Evolutionary conservation across 2,797 vertebrate species (phyloP), one percentile per base, ranked within the genome.

Genomic region (Tapera naevia): DNA sequence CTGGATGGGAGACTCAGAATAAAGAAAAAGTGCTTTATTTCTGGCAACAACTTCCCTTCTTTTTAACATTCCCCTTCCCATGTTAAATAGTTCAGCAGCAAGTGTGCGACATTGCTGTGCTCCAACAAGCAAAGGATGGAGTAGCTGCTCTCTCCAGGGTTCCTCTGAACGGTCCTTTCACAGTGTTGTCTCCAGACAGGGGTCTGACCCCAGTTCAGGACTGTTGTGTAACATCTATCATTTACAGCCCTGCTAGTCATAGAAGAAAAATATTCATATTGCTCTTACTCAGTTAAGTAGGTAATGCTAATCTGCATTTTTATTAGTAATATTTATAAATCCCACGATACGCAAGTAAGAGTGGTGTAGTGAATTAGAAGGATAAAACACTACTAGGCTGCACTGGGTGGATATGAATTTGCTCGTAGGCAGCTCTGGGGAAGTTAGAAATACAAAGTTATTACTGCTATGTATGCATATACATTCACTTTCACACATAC

Each of bases 381-480:
- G 57, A 12, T 76, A 84, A 93, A 46, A 72, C 57, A 67, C 35
- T 62, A 56, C 17, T 35, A 76, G 81, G 58, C 65, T 82, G 75
- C 61, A 54, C 14, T 54, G 23, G 23, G n/a, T 82, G 30, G 28
- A 39, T 66, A 64, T 33, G 51, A 82, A 62, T 79, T 58, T 69
- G 41, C 75, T 80, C 60, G 25, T 69, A 92, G 79, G 70, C n/a
- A 60, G 30, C 45, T 66, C 78, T 56, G 32, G 61, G 62, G 65
- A 91, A 66, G 35, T 72, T n/a, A 91, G 89, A 94, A 82, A 58
- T 32, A 61, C 13, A 32, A 61, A 93, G 60, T 73, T 88, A 45
- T 50, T 75, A 45, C 39, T 62, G 46, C 8, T 83, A 15, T 45
- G 21, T 88, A 54, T 66, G 67, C 53, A 33, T 71, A 67, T 60